These are phyloP conservation scores for Helicoverpa zea DNA, from an alignment of 1,140 invertebrate genomes.

Conservation along the genomic window DNA sequence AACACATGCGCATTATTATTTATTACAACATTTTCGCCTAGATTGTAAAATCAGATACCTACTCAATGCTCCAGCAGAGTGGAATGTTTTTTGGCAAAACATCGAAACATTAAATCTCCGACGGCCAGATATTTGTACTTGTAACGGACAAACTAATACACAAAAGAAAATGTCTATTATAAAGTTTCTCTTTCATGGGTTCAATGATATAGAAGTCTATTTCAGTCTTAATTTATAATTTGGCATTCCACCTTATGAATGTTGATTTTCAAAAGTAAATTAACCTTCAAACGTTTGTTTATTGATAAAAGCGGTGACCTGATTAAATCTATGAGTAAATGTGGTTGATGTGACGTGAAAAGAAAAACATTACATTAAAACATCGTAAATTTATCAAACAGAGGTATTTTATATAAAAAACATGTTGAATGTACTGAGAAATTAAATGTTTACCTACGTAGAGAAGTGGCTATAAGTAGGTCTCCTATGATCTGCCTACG, in stretches of 20 bases:
- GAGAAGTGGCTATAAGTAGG: not conserved
- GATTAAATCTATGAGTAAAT: constrained; percentile 8
- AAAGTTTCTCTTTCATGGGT: constrained; percentile 34
- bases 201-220: constrained; percentile 23
- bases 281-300: constrained; percentile 35
- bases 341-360: not conserved
- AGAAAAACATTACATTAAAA: constrained; percentile 11
- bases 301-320: constrained; percentile 12
- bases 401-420: constrained; percentile 4
- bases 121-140: constrained; percentile 35
- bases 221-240: constrained; percentile 15
- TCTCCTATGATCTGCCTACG: constrained; percentile 44
- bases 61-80: constrained; percentile 60
- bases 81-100: constrained; percentile 70
- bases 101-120: constrained; percentile 56
- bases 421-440: constrained; percentile 4
- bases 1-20: constrained; percentile 79
- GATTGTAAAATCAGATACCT: constrained; percentile 72
- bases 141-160: constrained; percentile 31
- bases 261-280: constrained; percentile 26
- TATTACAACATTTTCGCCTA: constrained; percentile 76
- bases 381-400: constrained; percentile 2
- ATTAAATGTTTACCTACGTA: not conserved
- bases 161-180: constrained; percentile 21
- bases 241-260: constrained; percentile 12